phyloP scores from a whole-genome alignment of 2,888 invertebrate genomes.

The Abscondita cerata region DNA sequence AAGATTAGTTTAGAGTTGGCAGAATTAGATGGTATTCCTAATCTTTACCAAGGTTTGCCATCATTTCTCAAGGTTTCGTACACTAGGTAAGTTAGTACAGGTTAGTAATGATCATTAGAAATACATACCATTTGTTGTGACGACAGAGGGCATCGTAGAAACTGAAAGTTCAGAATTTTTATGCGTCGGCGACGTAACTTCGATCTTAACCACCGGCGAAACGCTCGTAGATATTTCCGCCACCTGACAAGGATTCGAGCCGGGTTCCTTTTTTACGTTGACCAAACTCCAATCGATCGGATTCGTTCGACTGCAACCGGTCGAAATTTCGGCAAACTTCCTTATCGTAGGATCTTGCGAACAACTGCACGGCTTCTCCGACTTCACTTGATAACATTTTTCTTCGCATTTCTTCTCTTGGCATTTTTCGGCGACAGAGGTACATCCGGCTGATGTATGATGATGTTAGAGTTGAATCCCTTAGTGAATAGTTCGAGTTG shows the following conservation, averaged over 20 bases:
- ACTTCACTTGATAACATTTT: conserved; percentile 51
- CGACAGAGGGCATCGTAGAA: conserved; percentile 48
- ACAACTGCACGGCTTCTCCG: conserved; percentile 50
- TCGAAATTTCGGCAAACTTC: conserved; percentile 40
- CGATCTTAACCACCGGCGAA: conserved; percentile 66
- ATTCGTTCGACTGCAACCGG: conserved; percentile 73
- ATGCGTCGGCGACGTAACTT: conserved; percentile 70
- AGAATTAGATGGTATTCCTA: too few species aligned
- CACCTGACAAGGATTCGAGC: conserved; percentile 65
- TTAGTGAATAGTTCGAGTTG: conserved; percentile 69
- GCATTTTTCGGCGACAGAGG: conserved; percentile 49
- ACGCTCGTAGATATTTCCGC: conserved; percentile 67
- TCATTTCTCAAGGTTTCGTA: too few species aligned
- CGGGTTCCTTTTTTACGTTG: conserved; percentile 72
- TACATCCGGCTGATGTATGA: conserved; percentile 57
- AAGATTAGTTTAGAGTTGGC: too few species aligned
- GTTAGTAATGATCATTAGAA: not conserved
- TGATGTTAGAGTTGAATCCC: conserved; percentile 58
- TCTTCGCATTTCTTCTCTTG: conserved; percentile 51
- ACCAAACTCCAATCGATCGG: conserved; percentile 68
- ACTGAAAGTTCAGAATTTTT: conserved; percentile 34
- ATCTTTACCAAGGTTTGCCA: too few species aligned
- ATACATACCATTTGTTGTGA: conserved; percentile 47
- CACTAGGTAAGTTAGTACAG: not conserved
- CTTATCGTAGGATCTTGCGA: conserved; percentile 40